Evolutionary conservation across 2,797 vertebrate species (phyloP).

Genomic region (Rousettus madagascariensis): DNA sequence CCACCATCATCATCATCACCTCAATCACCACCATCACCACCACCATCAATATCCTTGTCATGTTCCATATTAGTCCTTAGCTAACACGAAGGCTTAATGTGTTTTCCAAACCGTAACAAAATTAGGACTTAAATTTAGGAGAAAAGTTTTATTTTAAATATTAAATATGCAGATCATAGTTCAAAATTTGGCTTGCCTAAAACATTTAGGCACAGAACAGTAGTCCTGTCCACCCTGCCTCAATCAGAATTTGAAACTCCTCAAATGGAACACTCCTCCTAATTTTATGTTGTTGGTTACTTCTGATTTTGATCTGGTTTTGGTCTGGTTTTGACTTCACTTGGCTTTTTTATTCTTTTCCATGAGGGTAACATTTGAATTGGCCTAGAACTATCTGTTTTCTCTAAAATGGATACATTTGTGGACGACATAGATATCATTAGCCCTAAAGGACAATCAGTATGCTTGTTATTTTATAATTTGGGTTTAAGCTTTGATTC

Average conservation of each 20-base stretch:
- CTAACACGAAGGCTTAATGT: neutral
- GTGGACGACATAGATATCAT: neutral
- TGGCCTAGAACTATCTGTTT: neutral
- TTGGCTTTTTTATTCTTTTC: neutral
- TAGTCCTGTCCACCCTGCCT: neutral
- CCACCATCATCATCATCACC: neutral
- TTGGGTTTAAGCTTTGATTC: neutral
- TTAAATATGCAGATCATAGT: neutral
- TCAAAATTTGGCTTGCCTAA: neutral
- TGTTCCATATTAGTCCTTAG: neutral
- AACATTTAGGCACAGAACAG: neutral
- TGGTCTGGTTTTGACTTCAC: neutral
- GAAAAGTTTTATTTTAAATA: neutral
- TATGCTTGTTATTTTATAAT: neutral
- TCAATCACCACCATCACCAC: neutral
- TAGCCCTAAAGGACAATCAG: neutral
- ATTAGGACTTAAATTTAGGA: neutral
- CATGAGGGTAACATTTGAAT: neutral
- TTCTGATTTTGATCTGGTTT: neutral
- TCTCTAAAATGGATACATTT: neutral
- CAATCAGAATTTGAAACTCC: neutral
- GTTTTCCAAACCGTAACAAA: neutral
- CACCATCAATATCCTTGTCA: neutral
- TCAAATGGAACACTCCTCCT: neutral
- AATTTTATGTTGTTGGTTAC: neutral